A percentile compares a stretch with the other conserved stretches of the same genome.
Conservation (phyloP, 2,888 invertebrate genomes). For the Tillus elongatus region DNA sequence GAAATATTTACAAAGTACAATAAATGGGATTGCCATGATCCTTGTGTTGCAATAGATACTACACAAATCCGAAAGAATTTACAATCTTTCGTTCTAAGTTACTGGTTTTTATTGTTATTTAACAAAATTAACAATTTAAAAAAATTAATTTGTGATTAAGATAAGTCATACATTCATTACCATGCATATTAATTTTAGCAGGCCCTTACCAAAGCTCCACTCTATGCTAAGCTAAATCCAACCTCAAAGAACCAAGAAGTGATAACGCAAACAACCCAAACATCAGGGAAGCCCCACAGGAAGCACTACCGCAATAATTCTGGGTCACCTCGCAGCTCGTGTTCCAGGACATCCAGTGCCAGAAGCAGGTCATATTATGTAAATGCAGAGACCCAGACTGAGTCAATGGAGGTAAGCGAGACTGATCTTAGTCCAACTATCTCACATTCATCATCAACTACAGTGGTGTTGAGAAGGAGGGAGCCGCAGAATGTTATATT, state of each 20-base stretch:
- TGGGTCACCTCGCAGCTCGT: conserved; percentile 43
- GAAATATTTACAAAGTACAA: too few species aligned
- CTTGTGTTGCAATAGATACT: too few species aligned
- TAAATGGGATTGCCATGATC: too few species aligned
- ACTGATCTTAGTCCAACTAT: conserved; percentile 50
- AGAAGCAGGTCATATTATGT: conserved; percentile 40
- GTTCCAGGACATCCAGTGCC: conserved; percentile 32
- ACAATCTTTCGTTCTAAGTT: too few species aligned
- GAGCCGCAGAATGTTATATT: conserved; percentile 38
- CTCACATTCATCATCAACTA: conserved; percentile 27
- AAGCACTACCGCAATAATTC: conserved; percentile 54
- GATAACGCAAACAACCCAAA: conserved; percentile 37
- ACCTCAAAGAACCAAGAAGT: conserved; percentile 49
- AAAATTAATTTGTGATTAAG: background rate
- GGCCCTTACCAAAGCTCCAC: conserved; percentile 49
- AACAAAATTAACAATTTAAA: conserved; percentile 8
- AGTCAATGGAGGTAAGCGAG: conserved; percentile 53
- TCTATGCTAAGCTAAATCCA: conserved; percentile 52
- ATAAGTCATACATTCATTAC: background rate
- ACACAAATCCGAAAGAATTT: too few species aligned
- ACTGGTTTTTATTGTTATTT: background rate
- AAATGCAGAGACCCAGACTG: conserved; percentile 59
- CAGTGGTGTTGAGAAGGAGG: conserved; percentile 21
- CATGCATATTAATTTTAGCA: conserved; percentile 24
- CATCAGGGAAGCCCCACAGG: conserved; percentile 39